Base-by-base conservation (phyloP, 2,888 invertebrate genomes). In the Kuschelorhynchus macadamiae region DNA sequence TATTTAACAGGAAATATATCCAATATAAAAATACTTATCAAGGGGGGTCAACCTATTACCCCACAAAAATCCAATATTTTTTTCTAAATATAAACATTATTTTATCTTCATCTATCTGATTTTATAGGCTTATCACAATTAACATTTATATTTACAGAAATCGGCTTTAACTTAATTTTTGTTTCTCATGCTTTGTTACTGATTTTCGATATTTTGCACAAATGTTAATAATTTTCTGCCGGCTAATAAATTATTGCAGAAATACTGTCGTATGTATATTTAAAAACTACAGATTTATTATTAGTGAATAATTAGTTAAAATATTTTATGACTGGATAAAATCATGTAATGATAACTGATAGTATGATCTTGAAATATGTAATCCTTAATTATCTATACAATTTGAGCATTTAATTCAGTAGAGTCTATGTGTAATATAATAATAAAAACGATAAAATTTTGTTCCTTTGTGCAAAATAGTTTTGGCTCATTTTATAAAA, bases 51-150 rank as follows among this genome's bases (percentile, higher is more conserved):
- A 74, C 73, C 71, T 62, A 67, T 70, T 72, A 70, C 74, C 74
- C 73, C 71, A 53, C 42, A 74, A 72, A 75, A 74, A 70, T 70
- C 67, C 72, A 72, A 72, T 76, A 71, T 71, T 53, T 60, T 61
- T 64, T 50, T 70, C 71, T 70, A 73, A 75, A 73, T 73, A 75
- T 73, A 77, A 77, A 79, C 74, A 76, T 76, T 74, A 73, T 55
- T 66, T 59, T 62, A 50, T 65, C 42, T 33, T 65, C 62, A 62
- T 77, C 74, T 77, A 79, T 80, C 78, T 80, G 79, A 79, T 79
- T 80, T 78, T 76, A 76, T 76, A 80, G 77, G 78, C 82, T 82
- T 83, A 83, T 83, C 83, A 83, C 83, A 83, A 82, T 64, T 82
- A 80, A 81, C 81, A 80, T 81, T 81, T 78, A 82, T 83, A 82